Conservation (phyloP, 2,797 vertebrate genomes). For the Lemur catta region DNA sequence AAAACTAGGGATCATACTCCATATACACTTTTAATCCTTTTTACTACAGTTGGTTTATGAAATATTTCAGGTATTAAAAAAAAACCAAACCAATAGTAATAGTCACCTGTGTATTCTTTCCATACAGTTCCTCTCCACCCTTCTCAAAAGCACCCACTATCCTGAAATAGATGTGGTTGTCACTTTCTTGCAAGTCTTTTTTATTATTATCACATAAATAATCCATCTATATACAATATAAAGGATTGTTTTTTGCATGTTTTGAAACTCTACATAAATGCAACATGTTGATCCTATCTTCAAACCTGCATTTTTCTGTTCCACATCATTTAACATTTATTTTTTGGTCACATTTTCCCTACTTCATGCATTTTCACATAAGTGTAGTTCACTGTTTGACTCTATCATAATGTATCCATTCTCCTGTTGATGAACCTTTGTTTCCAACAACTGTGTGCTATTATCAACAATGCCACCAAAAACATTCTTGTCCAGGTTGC, state of each 20-base stretch:
- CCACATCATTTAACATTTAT: not conserved
- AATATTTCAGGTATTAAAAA: not conserved
- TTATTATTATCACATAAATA: not conserved
- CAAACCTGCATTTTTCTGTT: not conserved
- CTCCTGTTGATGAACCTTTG: not conserved
- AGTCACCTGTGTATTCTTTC: not conserved
- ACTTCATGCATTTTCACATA: not conserved
- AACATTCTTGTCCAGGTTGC: not conserved
- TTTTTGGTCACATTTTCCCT: not conserved
- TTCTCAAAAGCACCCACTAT: not conserved
- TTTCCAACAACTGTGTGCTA: not conserved
- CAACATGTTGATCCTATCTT: not conserved
- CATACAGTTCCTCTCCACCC: not conserved
- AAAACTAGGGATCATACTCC: not conserved
- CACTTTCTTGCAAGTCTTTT: not conserved
- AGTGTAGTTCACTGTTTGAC: not conserved
- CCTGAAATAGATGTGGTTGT: not conserved
- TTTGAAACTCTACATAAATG: not conserved
- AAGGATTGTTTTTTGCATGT: not conserved
- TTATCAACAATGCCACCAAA: not conserved
- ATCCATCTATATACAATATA: not conserved
- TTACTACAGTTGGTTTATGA: not conserved
- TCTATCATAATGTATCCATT: not conserved
- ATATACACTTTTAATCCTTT: constrained; percentile 9
- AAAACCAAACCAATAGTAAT: not conserved